Base-by-base conservation (phyloP, 2,113 vertebrate genomes). In the Peromyscus polionotus region DNA sequence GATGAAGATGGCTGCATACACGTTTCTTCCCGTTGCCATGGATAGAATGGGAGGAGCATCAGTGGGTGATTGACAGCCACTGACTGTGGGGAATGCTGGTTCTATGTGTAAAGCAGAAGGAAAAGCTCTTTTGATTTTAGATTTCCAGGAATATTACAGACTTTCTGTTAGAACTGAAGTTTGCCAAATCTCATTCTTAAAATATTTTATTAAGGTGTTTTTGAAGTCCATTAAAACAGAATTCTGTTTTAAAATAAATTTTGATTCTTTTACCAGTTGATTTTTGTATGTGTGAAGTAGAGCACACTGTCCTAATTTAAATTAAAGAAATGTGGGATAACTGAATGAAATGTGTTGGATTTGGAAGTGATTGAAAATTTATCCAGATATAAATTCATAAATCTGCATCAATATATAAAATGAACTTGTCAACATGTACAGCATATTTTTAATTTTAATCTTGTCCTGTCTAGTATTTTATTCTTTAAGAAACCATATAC, bases 381-480 rank as follows among this genome's bases (percentile, higher is more conserved):
- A 75, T 42, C 72, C 88, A 72, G 70, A 80, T n/a, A 26, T 70
- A 91, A 81, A 92, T 75, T 65, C 33, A 77, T 89, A 94, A 94
- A 72, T 59, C 14, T 22, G 10, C 54, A 11, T 67, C 8, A 79
- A 31, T 85, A 31, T 93, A 42, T 68, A 81, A 93, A 20, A 11
- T 93, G 65, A 91, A 91, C 59, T 92, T 96, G 45, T 92, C 95
- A 91, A 88, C 8, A 28, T 39, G 88, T 81, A 5, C 7, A 81
- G 51, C 10, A 65, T 11, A 3, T 16, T 45, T 90, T 81, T 72
- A 76, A 61, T 90, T 96, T 92, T 87, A 96, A 48, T 51, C 33
- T 20, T 88, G 1, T 45, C 45, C 7, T 48, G 2, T 75, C 93
- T 73, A 83, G 31, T 1, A 26, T 96, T 94, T 90, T 70, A 48